Percentiles rank a stretch among this genome's conserved stretches.
Conservation (phyloP, 2,113 vertebrate species). For the Bettongia penicillata region DNA sequence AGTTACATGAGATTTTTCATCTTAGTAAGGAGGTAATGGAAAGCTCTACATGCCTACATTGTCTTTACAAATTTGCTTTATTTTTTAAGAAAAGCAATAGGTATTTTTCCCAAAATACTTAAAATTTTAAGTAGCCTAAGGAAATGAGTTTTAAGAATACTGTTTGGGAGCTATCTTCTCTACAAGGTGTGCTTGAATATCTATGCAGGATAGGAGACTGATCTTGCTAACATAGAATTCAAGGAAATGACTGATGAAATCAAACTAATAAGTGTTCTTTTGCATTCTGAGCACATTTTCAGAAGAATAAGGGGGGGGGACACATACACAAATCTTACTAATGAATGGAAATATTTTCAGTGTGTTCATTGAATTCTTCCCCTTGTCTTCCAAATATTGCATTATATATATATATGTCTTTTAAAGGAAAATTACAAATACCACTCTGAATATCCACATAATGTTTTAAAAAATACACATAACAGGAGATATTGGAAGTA, state of each 20-base stretch:
- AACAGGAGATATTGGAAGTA: not conserved
- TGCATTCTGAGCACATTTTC: not conserved
- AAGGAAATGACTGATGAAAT: not conserved
- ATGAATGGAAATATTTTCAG: not conserved
- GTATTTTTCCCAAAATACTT: not conserved
- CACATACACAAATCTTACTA: not conserved
- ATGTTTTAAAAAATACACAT: not conserved
- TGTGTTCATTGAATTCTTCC: not conserved
- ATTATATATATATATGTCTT: not conserved
- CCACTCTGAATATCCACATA: not conserved
- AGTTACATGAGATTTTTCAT: not conserved
- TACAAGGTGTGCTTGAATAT: not conserved
- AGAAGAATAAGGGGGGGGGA: not conserved
- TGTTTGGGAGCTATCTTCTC: not conserved
- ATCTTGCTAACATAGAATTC: not conserved
- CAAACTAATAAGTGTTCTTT: not conserved
- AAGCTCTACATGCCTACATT: not conserved
- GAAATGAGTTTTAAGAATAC: not conserved
- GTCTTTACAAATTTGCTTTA: not conserved
- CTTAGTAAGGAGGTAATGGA: not conserved
- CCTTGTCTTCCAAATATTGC: not conserved
- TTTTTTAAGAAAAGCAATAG: not conserved
- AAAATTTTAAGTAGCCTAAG: not conserved
- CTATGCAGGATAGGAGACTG: not conserved
- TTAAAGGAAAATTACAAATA: not conserved